Conservation (phyloP, 2,797 vertebrate species). For the Sphenodon punctatus region DNA sequence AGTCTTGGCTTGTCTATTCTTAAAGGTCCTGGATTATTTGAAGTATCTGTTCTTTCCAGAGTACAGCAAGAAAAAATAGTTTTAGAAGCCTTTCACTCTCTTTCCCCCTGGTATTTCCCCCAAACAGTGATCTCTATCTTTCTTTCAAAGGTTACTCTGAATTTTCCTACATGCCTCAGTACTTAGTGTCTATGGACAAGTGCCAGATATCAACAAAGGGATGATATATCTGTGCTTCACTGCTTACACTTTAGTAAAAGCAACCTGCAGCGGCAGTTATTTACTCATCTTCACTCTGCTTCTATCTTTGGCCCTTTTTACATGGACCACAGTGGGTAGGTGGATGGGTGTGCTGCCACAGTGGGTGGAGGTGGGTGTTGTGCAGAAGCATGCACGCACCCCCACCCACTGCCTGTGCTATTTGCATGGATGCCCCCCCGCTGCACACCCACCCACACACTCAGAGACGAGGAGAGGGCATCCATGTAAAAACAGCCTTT, state of each 20-base stretch:
- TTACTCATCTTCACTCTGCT: background rate
- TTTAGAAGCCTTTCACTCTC: background rate
- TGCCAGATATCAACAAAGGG: background rate
- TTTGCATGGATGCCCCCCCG: no score
- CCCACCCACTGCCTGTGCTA: no score
- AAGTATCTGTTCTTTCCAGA: background rate
- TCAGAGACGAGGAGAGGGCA: no score
- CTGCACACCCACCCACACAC: no score
- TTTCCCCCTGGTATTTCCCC: background rate
- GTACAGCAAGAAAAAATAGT: background rate
- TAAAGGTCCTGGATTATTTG: background rate
- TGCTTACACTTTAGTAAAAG: background rate
- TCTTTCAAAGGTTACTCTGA: background rate
- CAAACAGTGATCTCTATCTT: background rate
- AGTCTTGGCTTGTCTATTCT: background rate
- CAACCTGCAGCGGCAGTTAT: slow-evolving; percentile 3
- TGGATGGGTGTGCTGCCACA: no score
- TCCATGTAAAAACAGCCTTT: no score
- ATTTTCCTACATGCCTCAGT: background rate
- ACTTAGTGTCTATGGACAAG: background rate
- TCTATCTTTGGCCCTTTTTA: no score
- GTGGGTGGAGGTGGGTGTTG: no score
- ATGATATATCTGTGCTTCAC: background rate
- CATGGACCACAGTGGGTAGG: no score
- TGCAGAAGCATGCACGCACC: no score